A percentile compares a stretch with the other conserved stretches of the same genome.
These are phyloP conservation scores for Planiliza haematocheilus DNA, from an alignment of 2,113 vertebrate genomes.

Conservation along the genomic window DNA sequence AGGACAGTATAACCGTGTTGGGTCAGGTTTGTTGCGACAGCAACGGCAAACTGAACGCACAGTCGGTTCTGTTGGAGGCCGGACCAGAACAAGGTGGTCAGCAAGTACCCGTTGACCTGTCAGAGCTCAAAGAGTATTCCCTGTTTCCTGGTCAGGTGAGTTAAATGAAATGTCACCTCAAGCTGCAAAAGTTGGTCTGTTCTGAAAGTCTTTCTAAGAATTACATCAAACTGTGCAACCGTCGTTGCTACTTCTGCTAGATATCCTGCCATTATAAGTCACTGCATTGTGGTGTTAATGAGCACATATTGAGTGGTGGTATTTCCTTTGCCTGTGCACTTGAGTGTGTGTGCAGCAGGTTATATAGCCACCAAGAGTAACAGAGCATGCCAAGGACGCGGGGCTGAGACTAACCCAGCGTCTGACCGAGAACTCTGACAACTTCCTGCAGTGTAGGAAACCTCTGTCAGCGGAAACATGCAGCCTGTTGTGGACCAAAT, in stretches of 20 bases:
- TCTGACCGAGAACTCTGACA: conserved; percentile 83
- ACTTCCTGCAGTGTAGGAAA: neutral
- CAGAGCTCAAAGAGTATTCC: conserved; percentile 89
- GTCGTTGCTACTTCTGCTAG: too few species aligned
- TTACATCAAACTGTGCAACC: too few species aligned
- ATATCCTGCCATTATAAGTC: neutral
- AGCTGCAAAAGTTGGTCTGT: neutral
- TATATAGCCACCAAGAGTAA: conserved; percentile 77
- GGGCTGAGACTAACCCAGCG: conserved; percentile 54
- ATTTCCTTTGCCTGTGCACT: conserved; percentile 77
- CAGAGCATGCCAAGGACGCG: conserved; percentile 76
- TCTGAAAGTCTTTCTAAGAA: neutral
- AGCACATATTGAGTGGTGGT: conserved; percentile 51
- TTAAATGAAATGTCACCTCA: neutral
- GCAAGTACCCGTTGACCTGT: conserved; percentile 83
- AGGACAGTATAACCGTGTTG: conserved; percentile 87
- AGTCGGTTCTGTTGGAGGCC: conserved; percentile 88
- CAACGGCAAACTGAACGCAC: conserved; percentile 90
- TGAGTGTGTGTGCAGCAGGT: conserved; percentile 74
- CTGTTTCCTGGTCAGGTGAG: conserved; percentile 94
- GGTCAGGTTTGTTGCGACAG: conserved; percentile 91
- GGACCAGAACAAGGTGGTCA: conserved; percentile 85
- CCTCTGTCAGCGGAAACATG: neutral
- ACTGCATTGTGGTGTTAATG: neutral
- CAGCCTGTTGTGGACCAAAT: neutral